Evolutionary conservation across 2,113 vertebrate species (phyloP).

Genomic region (Tonatia bakeri): DNA sequence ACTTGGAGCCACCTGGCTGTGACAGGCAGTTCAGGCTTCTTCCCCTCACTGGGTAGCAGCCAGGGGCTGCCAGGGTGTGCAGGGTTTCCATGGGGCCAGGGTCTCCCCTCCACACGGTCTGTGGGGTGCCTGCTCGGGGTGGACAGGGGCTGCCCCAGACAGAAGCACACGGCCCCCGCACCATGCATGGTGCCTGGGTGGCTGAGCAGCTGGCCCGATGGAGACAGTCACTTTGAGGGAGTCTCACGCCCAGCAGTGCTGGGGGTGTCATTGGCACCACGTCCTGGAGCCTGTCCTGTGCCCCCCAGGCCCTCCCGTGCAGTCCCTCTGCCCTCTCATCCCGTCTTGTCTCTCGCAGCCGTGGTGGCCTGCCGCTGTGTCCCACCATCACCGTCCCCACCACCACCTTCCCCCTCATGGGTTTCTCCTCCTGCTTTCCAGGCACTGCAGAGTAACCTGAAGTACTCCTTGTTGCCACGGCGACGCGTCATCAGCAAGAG

Average conservation of each 20-base stretch:
- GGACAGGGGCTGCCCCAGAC: neutral
- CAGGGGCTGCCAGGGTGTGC: accelerated
- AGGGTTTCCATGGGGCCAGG: accelerated
- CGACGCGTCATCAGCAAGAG: conserved; percentile 95
- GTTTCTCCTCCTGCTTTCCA: conserved; percentile 61
- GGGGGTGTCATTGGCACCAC: accelerated
- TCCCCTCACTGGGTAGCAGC: neutral
- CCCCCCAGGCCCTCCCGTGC: accelerated
- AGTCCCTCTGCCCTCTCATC: neutral
- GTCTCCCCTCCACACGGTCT: accelerated
- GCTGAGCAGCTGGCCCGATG: neutral
- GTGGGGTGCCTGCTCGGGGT: too few relatives aligned
- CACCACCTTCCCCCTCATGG: neutral
- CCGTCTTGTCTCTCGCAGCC: neutral
- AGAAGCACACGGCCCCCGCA: accelerated
- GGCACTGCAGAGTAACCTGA: conserved; percentile 98
- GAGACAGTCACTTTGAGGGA: neutral
- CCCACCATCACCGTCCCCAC: accelerated
- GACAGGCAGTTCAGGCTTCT: accelerated
- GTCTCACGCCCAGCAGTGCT: neutral
- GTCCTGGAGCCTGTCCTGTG: neutral
- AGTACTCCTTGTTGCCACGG: conserved; percentile 92
- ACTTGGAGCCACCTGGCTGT: neutral
- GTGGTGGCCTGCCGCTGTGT: accelerated
- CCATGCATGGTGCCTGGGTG: neutral